A percentile compares a stretch with the other conserved stretches of the same genome.
phyloP scores from a whole-genome alignment of 2,113 vertebrate genomes.

The Tamias sibiricus region DNA sequence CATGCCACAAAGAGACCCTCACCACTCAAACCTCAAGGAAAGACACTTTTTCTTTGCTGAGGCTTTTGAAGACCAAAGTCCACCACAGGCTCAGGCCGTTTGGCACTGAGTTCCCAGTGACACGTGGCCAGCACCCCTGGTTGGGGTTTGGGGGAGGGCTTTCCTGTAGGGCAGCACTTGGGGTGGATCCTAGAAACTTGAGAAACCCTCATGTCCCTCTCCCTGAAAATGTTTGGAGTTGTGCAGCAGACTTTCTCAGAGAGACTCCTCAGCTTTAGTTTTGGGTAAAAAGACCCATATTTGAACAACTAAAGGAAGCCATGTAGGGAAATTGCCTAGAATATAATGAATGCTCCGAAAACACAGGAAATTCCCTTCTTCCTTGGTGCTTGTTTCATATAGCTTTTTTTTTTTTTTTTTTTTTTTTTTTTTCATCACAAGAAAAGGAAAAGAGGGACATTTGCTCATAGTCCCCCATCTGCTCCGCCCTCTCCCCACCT shows the following conservation, averaged over 20 bases:
- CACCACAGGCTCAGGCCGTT: neutral
- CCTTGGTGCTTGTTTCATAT: neutral
- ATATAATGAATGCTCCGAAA: neutral
- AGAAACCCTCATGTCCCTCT: fast-evolving
- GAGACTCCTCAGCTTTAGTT: neutral
- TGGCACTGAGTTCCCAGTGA: neutral
- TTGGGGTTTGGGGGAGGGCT: neutral
- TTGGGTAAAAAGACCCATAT: neutral
- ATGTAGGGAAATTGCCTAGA: neutral
- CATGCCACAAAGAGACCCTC: neutral
- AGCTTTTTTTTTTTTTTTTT: too few relatives aligned
- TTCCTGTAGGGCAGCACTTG: neutral
- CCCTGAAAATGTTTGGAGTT: neutral
- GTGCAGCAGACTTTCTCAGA: neutral
- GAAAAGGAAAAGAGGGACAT: neutral
- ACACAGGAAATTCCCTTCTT: neutral
- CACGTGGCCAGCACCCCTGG: too few relatives aligned
- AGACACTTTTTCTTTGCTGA: neutral
- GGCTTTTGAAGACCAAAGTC: neutral
- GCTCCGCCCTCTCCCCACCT: neutral
- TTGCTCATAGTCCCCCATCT: neutral
- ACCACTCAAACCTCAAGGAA: neutral
- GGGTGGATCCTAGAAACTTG: neutral
- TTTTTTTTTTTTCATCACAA: neutral
- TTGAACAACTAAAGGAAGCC: neutral